Base-by-base conservation (phyloP, 2,113 vertebrate genomes). In the Poecilia latipinna region DNA sequence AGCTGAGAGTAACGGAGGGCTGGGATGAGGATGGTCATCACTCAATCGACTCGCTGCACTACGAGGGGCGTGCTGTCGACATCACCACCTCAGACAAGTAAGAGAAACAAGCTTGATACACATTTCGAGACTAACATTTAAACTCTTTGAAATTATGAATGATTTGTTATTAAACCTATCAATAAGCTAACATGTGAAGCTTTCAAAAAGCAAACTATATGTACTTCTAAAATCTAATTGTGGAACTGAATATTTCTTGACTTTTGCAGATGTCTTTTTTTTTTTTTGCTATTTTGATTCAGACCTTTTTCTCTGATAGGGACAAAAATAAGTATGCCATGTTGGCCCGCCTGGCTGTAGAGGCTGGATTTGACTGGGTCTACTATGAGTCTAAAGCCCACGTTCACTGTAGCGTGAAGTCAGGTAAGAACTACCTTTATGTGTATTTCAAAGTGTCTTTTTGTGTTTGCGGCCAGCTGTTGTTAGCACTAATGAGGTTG, bases 341-440 rank as follows among this genome's bases (percentile, higher is more conserved):
- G 96, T 86, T 98, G 90, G 96, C 97, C 17, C 94, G 97, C 73
- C 90, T 98, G 89, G 97, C 97, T 0, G 96, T 97, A 72, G 97
- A 98, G 88, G 96, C 97, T 2, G 97, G 97, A 70, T 98, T 98
- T 0, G 97, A 98, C 83, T 98, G 97, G 97, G 97, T 98, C 86
- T 96, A 97, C 92, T 98, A 97, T 0, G 96, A 97, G 89, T 97
- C 96, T 87, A 97, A 97, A 92, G 96, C 95, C 0, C 96, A 98
- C 79, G 95, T 98, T 82, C 97, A 98, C 93, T 97, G 97, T 86
- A 97, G 96, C 0, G 97, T 99, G 88, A 99, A 99, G 87, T 98
- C 98, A 91, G 97, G 98, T 99, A 94, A 89, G 94, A 74, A 3
- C 67, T 12, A 28, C 8, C 37, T 74, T 11, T 44, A 57, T 64